A percentile compares a stretch with the other conserved stretches of the same genome.
These are phyloP conservation scores for Sminthurides bifidus DNA, from an alignment of 1,140 invertebrate species.

Conservation along the genomic window DNA sequence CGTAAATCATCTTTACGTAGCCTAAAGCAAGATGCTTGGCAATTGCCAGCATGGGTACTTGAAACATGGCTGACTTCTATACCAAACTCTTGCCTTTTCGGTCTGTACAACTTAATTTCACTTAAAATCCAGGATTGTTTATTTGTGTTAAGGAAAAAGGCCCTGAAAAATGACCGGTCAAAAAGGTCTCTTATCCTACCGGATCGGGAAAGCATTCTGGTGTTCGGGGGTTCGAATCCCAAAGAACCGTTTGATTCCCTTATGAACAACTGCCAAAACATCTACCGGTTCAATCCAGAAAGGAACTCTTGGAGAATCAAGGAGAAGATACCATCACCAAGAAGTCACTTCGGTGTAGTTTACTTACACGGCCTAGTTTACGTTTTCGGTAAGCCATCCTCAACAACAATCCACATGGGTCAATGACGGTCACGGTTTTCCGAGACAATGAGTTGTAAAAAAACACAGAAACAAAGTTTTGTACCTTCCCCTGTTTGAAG, in stretches of 20 bases:
- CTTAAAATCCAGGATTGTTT: neutral
- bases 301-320: neutral
- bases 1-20: neutral
- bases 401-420: too few species aligned
- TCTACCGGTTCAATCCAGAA: neutral
- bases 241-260: neutral
- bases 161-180: neutral
- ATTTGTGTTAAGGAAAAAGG: too few species aligned
- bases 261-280: neutral
- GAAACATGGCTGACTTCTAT: neutral
- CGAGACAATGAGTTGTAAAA: too few species aligned
- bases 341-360: conserved; percentile 4
- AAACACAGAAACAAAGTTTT: too few species aligned
- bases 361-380: neutral
- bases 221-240: conserved; percentile 1
- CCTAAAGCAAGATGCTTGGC: neutral
- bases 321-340: neutral
- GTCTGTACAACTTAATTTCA: neutral
- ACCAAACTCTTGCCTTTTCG: neutral
- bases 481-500: too few species aligned
- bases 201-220: neutral
- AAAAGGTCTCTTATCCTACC: neutral
- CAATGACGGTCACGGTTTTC: too few species aligned
- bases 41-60: neutral
- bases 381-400: conserved; percentile 2